A percentile compares a stretch with the other conserved stretches of the same genome.
These are phyloP conservation scores for Strix uralensis DNA, from an alignment of 2,113 vertebrate species.

Conservation along the genomic window DNA sequence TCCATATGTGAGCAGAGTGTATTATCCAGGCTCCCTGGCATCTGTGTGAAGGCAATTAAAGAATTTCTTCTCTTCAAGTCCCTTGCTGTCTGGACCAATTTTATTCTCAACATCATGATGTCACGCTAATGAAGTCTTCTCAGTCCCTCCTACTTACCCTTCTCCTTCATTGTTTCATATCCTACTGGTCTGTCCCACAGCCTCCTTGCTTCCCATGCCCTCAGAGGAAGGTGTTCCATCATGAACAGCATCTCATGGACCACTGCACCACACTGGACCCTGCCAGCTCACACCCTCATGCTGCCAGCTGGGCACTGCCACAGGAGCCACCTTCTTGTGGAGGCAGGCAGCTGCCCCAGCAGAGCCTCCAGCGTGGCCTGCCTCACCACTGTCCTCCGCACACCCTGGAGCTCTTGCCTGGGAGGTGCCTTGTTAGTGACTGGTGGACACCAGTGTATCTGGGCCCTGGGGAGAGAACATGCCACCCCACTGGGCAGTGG, in stretches of 20 bases:
- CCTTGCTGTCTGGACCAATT: background rate
- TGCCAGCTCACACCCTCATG: background rate
- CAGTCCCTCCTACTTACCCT: background rate
- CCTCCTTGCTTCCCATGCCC: background rate
- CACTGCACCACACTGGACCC: accelerated
- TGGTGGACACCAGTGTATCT: background rate
- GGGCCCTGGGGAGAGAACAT: accelerated
- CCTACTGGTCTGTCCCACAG: background rate
- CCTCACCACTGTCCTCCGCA: background rate
- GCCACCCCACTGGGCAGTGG: too few relatives aligned
- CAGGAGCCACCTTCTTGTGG: background rate
- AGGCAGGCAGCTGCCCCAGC: background rate
- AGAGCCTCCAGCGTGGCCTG: background rate
- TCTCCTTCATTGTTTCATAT: background rate
- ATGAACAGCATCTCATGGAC: background rate
- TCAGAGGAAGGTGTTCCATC: background rate
- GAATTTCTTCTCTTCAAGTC: background rate
- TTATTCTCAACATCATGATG: background rate
- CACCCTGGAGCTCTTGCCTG: background rate
- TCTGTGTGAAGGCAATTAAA: background rate
- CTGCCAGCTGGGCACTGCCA: background rate
- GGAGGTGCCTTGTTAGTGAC: accelerated
- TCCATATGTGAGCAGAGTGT: background rate
- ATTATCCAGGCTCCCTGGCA: background rate
- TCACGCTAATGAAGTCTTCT: background rate